Conservation (phyloP, 1,140 invertebrate genomes). For the Zaprionus inermis region DNA sequence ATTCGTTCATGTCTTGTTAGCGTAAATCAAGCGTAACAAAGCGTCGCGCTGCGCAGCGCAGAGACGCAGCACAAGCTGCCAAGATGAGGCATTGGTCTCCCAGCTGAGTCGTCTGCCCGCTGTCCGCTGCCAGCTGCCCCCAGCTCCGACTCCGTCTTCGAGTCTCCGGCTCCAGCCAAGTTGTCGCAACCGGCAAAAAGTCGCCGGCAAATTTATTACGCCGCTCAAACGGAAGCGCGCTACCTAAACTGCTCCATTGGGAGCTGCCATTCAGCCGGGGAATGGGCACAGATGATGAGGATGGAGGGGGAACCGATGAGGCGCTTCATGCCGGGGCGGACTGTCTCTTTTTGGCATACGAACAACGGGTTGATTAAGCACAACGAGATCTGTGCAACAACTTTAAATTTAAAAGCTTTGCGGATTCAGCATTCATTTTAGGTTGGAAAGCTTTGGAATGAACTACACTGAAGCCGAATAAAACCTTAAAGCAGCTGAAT, state of each 20-base stretch:
- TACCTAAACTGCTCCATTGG: conserved; percentile 75
- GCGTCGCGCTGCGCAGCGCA: conserved; percentile 55
- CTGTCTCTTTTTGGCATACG: conserved; percentile 39
- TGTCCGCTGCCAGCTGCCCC: conserved; percentile 4
- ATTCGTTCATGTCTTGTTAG: conserved; percentile 82
- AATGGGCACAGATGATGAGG: background rate
- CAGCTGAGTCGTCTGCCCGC: conserved; percentile 12
- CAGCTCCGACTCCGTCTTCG: background rate
- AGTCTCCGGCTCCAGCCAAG: conserved; percentile 35
- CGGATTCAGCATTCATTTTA: too few species aligned
- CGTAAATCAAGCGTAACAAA: conserved; percentile 83
- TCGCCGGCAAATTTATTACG: conserved; percentile 69
- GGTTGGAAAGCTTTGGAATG: background rate
- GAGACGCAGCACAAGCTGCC: conserved; percentile 22
- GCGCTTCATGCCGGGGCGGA: background rate
- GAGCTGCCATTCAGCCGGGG: conserved; percentile 29
- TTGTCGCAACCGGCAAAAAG: conserved; percentile 58
- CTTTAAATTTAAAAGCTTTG: conserved; percentile 21
- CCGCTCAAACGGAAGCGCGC: conserved; percentile 70
- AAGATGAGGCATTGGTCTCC: conserved; percentile 53
- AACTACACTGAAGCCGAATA: too few species aligned
- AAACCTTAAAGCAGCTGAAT: too few species aligned
- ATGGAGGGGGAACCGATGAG: background rate
- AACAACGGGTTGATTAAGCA: conserved; percentile 37
- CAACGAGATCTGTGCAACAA: conserved; percentile 25